phyloP scores from a whole-genome alignment of 1,140 invertebrate genomes.

The Tetranychus cinnabarinus region DNA sequence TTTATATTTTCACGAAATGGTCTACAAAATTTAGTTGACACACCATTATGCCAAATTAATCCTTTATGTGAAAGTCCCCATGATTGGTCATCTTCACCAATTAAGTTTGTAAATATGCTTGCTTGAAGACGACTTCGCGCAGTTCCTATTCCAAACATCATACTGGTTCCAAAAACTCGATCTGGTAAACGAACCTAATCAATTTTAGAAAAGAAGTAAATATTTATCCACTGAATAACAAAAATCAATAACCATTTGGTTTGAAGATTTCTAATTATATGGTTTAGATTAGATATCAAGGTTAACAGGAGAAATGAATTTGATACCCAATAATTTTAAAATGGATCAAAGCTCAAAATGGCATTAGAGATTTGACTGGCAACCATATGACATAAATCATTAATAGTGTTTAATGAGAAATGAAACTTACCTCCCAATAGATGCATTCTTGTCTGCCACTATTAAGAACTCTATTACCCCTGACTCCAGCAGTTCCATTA shows the following conservation, averaged over 20 bases:
- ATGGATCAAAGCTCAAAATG: too few species aligned
- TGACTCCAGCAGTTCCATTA: slow-evolving; percentile 41
- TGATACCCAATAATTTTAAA: too few species aligned
- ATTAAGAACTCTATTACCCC: slow-evolving; percentile 36
- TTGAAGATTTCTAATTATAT: too few species aligned
- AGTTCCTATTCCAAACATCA: slow-evolving; percentile 51
- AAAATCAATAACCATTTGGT: not conserved
- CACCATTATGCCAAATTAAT: slow-evolving; percentile 38
- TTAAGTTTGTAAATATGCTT: slow-evolving; percentile 38
- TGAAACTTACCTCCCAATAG: slow-evolving; percentile 37
- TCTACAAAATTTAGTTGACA: slow-evolving; percentile 32
- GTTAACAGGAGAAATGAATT: too few species aligned
- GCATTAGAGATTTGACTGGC: too few species aligned
- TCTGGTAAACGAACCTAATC: slow-evolving; percentile 26
- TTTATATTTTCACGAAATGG: slow-evolving; percentile 41
- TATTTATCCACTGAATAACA: not conserved
- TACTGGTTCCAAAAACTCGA: slow-evolving; percentile 44
- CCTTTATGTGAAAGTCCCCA: slow-evolving; percentile 53
- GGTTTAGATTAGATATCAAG: too few species aligned
- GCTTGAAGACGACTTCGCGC: slow-evolving; percentile 33
- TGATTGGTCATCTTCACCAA: slow-evolving; percentile 40
- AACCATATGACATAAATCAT: too few species aligned
- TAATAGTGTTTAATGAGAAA: not conserved
- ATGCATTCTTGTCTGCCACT: slow-evolving; percentile 26
- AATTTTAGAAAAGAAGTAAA: not conserved